Conservation (phyloP, 2,113 vertebrate species). For the Drymodes brunneopygia region DNA sequence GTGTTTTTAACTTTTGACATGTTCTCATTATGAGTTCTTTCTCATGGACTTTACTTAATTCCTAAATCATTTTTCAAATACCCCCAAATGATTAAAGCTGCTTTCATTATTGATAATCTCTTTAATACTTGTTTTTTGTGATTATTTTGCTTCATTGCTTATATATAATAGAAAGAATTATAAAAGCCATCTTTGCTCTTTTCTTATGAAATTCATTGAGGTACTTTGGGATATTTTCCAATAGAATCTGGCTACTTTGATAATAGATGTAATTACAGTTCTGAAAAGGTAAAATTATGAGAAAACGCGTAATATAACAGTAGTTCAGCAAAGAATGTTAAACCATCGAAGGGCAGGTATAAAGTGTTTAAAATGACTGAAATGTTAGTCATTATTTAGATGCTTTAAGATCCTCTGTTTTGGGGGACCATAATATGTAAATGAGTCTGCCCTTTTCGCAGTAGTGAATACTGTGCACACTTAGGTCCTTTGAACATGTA, state of each 20-base stretch:
- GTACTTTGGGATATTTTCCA: conserved; percentile 2
- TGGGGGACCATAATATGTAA: not conserved
- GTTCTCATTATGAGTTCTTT: conserved; percentile 24
- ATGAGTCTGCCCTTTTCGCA: not conserved
- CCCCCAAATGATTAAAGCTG: conserved; percentile 32
- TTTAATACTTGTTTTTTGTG: conserved; percentile 45
- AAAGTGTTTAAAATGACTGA: not conserved
- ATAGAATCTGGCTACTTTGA: conserved; percentile 15
- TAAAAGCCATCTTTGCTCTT: conserved; percentile 30
- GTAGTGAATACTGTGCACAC: not conserved
- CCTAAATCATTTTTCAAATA: conserved; percentile 27
- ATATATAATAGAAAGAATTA: not conserved
- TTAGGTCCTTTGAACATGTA: not conserved
- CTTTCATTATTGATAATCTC: conserved; percentile 29
- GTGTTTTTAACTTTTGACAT: conserved; percentile 41
- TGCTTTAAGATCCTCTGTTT: not conserved
- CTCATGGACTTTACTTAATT: conserved; percentile 30
- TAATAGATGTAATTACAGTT: conserved; percentile 32
- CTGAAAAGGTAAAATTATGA: conserved; percentile 16
- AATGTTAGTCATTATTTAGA: not conserved
- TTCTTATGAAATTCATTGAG: conserved; percentile 1
- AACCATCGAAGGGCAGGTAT: not conserved
- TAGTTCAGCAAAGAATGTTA: conserved; percentile 2
- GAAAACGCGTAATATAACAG: not conserved
- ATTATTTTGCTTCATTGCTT: conserved; percentile 28